Evolutionary conservation across 2,797 vertebrate species (phyloP).

Genomic region (Alcedo atthis): DNA sequence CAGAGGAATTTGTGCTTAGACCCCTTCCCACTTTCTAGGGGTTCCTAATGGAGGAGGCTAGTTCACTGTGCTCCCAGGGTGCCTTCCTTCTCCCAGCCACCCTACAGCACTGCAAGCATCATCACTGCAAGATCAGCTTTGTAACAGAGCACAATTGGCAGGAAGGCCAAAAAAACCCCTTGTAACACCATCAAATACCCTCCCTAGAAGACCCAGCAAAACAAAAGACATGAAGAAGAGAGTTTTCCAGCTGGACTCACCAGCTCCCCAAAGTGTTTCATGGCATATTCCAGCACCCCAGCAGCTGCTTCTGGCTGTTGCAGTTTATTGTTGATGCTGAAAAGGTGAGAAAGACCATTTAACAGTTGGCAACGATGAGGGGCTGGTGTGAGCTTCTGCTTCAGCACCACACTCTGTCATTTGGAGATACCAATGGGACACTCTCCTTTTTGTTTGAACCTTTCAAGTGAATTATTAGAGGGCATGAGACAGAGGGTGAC

Average conservation of each 20-base stretch:
- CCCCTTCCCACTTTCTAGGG: neutral
- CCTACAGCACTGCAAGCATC: neutral
- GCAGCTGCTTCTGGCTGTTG: conserved; percentile 98
- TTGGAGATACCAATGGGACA: neutral
- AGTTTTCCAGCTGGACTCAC: conserved; percentile 78
- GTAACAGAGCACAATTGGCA: neutral
- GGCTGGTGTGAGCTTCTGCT: neutral
- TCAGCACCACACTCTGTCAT: neutral
- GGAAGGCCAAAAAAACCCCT: neutral
- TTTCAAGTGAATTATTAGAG: neutral
- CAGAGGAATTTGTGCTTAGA: neutral
- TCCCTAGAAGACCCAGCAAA: neutral
- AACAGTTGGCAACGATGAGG: neutral
- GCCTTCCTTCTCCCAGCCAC: neutral
- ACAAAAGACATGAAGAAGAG: rapidly evolving
- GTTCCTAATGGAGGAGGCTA: neutral
- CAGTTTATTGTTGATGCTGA: conserved; percentile 98
- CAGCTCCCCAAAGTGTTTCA: conserved; percentile 98
- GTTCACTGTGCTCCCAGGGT: neutral
- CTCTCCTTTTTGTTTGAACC: neutral
- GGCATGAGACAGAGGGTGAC: neutral
- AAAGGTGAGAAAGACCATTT: conserved; percentile 37
- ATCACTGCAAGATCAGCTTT: neutral
- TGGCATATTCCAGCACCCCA: conserved; percentile 96
- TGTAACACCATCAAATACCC: neutral